Evolutionary conservation across 2,797 vertebrate genomes (phyloP), one percentile per base, ranked within the genome.

Genomic region (Myiothlypis chrysogaster): DNA sequence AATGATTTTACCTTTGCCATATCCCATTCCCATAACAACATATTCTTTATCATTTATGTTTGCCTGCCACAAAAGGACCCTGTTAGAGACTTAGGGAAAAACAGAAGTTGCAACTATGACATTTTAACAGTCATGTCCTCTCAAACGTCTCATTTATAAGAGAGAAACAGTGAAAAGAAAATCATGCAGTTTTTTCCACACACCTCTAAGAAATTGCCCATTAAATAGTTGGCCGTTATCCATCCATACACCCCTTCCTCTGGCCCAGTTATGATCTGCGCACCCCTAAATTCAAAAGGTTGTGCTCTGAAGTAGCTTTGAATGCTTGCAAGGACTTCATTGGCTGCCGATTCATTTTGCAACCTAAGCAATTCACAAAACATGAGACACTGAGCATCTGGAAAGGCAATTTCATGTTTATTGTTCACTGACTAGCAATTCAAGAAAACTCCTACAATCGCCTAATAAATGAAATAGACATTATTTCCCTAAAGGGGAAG

Each of bases 211-310:
- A 99, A 99, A 97, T 99, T 99, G 70, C 98, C 99, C 98, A 98
- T 98, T 97, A 99, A 98, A 98, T 99, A 99, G 98, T 99, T 99
- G 98, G 98, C 99, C 8, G 99, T 99, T 97, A 99, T 98, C 99
- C 99, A 99, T 87, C 99, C 99, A 80, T 99, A 99, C 34, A 99
- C 97, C 60, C 99, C 99, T 97, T 99, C 99, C 92, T 99, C 98
- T 97, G 99, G 98, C 79, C 99, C 99, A 57, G 98, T 98, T 96
- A 99, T 98, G 97, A 99, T 99, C 80, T 99, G 98, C 44, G 98
- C 99, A 80, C 98, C 98, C 97, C 98, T 98, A 98, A 99, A 99
- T 69, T 96, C 94, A 96, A 99, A 99, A 87, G 99, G 98, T 92
- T 99, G 98, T 84, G 98, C 96, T 83, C 94, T 95, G 95, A 99